Conservation (phyloP, 2,888 invertebrate genomes). For the Oxytorus armatus region DNA sequence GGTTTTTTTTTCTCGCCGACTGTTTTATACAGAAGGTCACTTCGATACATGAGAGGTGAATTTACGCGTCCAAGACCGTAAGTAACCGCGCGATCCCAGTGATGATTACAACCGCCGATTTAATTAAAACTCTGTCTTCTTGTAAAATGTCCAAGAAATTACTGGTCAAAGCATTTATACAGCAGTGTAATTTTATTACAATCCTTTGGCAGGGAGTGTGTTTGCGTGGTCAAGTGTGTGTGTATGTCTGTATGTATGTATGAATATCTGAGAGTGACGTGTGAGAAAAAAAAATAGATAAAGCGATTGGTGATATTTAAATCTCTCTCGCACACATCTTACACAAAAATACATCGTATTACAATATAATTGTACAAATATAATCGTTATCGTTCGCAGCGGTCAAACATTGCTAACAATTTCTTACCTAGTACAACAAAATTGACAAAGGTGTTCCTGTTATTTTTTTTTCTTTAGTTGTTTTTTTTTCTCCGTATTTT, state of each 20-base stretch:
- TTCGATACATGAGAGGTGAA: conserved; percentile 38
- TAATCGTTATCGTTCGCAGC: conserved; percentile 36
- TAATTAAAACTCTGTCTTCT: conserved; percentile 33
- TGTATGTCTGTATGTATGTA: neutral
- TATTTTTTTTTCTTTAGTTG: neutral
- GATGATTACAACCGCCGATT: conserved; percentile 44
- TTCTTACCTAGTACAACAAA: conserved; percentile 14
- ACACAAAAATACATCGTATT: conserved; percentile 74
- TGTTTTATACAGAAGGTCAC: conserved; percentile 27
- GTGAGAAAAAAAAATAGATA: conserved; percentile 5
- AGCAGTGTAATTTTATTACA: conserved; percentile 68
- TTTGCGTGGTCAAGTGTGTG: too few relatives aligned
- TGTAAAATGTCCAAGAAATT: conserved; percentile 49
- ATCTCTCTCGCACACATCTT: conserved; percentile 58
- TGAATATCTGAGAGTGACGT: too few relatives aligned
- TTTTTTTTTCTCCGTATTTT: neutral
- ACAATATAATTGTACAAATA: conserved; percentile 73
- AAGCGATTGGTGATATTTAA: conserved; percentile 45
- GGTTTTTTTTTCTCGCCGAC: conserved; percentile 25
- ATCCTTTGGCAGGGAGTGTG: conserved; percentile 50
- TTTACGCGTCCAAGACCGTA: conserved; percentile 51
- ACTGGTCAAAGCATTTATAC: conserved; percentile 61
- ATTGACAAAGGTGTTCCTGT: conserved; percentile 1
- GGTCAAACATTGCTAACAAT: neutral
- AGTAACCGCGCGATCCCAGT: conserved; percentile 26